phyloP scores from a whole-genome alignment of 2,888 invertebrate species.

The Rhingia campestris region DNA sequence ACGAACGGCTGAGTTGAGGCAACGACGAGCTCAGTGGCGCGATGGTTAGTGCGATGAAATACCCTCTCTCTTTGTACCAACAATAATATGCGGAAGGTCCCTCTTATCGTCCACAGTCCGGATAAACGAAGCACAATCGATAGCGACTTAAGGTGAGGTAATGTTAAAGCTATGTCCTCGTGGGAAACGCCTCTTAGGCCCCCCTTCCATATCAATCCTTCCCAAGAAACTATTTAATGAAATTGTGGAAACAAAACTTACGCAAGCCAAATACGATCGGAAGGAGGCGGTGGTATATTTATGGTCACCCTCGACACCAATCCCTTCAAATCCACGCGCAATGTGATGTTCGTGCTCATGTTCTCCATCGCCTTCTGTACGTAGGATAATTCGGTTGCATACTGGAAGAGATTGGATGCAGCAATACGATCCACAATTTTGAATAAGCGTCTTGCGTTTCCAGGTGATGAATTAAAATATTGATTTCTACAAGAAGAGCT shows the following conservation, averaged over 20 bases:
- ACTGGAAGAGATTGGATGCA: conserved; percentile 83
- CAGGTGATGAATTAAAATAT: conserved; percentile 80
- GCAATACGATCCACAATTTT: conserved; percentile 82
- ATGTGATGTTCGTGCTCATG: conserved; percentile 88
- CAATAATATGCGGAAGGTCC: no score
- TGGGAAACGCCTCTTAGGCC: no score
- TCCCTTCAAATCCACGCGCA: conserved; percentile 88
- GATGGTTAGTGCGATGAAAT: no score
- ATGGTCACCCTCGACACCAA: conserved; percentile 87
- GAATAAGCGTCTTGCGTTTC: conserved; percentile 81
- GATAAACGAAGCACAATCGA: no score
- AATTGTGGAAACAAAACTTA: conserved; percentile 78
- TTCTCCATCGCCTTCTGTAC: conserved; percentile 90
- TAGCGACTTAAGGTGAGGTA: no score
- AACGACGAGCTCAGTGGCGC: no score
- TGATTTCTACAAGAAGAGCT: conserved; percentile 71
- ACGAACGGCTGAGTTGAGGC: no score
- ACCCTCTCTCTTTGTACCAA: no score
- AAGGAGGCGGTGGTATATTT: conserved; percentile 90
- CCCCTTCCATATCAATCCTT: no score
- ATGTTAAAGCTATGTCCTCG: no score
- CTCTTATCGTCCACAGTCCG: no score
- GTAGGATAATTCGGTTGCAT: conserved; percentile 86
- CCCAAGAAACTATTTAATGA: neutral
- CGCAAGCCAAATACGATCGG: conserved; percentile 91